Evolutionary conservation across 2,888 invertebrate species (phyloP), one percentile per base, ranked within the genome.

Genomic region (Cancer borealis): DNA sequence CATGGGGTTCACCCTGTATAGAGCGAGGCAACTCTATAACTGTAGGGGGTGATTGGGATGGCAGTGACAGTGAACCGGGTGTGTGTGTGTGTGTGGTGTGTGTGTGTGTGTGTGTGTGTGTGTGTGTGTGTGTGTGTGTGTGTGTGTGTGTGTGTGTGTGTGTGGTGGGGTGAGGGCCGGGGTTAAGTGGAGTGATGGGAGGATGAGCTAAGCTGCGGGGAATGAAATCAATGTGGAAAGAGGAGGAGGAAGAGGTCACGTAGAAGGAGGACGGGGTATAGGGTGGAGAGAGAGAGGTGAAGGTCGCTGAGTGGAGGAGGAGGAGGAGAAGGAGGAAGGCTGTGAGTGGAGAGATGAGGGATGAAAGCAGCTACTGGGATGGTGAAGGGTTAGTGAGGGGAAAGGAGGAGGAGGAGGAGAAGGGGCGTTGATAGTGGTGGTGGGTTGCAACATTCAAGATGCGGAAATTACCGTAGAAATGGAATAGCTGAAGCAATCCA

Each of bases 111-210:
- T 17, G 21, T 17, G 66, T 17, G 66, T 12, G 21, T 12, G 66
- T 12, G 66, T 66, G 66, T 66, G 49, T 49, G 49, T 49, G 49
- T 49, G 49, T 49, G 49, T 49, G 49, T 49, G 49, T 49, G 89
- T n/a, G 89, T n/a, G 89, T 39, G 89, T 45, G 89, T n/a, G 89
- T 45, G 17, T 45, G 89, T n/a, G 89, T 30, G 89, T 45, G 47
- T 45, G 89, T 4, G 89, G 8, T 17, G 10, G 88, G 10, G 45
- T 60, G 66, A 17, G 12, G 39, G 39, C 39, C 39, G 2, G 6
- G 14, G 21, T 21, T 21, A n/a, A 66, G 66, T 6, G 66, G 21
- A 66, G 66, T 21, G 66, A 66, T 66, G 66, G 66, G 66, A 6
- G 66, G 66, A 66, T 66, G 66, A 21, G 6, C n/a, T 66, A 47